Base-by-base conservation (phyloP, 2,888 invertebrate genomes). In the Amiota mariae region DNA sequence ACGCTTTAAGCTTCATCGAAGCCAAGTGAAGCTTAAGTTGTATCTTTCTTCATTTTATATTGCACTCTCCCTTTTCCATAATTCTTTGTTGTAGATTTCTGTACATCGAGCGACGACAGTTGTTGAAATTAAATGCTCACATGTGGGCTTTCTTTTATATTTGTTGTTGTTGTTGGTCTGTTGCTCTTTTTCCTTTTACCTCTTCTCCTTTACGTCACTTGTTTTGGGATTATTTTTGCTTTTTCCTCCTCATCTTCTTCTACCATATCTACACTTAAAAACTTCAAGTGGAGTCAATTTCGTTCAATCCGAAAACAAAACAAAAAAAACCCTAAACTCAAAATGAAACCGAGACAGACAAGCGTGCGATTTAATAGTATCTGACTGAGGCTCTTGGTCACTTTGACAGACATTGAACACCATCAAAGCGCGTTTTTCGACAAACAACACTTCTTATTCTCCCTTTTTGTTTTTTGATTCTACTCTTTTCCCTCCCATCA, bases 111-210 rank as follows among this genome's bases (percentile, higher is more conserved):
- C 79, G 77, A 79, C 84, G 85, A 87, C 86, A 87, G 86, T 87
- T 87, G 87, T 84, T 87, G 87, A 87, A 87, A 87, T 87, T 86
- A 87, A 87, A 87, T 87, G 87, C 87, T 86, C 87, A 87, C 87
- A 87, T 87, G 86, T 87, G 86, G 87, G 83, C 83, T 87, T 87
- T 85, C 81, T 36, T 36, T 36, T 36, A 80, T 80, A n/a, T n/a
- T n/a, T n/a, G n/a, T n/a, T n/a, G n/a, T n/a, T n/a, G n/a, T 84
- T 79, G 77, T 75, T 81, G n/a, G n/a, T n/a, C n/a, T n/a, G 79
- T 36, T 71, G 72, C 46, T 70, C 15, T 64, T 10, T 15, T 56
- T 68, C 8, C 20, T 51, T 49, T 11, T 18, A 20, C 15, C 49
- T 18, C 48, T 48, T 48, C 18, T 51, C 54, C 54, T 51, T 51